Percentiles rank a stretch among this genome's conserved stretches.
These are phyloP conservation scores for Paedocypris sp. DNA, from an alignment of 2,113 vertebrate species.

Conservation along the genomic window DNA sequence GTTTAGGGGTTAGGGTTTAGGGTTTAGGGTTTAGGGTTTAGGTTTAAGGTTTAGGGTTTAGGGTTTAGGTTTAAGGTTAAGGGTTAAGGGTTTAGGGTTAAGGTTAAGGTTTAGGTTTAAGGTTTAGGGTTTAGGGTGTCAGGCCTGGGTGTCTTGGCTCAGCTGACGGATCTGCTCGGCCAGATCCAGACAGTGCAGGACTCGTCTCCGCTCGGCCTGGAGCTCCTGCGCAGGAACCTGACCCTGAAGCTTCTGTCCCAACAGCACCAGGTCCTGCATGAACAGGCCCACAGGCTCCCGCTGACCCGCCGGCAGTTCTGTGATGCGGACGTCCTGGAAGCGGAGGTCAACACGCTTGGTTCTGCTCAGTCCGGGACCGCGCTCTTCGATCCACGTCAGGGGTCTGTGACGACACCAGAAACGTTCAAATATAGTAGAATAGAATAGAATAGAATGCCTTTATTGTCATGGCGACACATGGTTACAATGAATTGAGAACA, in stretches of 20 bases:
- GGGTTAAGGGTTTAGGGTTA: no score
- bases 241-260: conserved; percentile 74
- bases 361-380: conserved; percentile 66
- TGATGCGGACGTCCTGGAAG: conserved; percentile 70
- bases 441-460: not conserved
- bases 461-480: no score
- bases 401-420: conserved; percentile 48
- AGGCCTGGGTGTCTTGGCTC: conserved; percentile 37
- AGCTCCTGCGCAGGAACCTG: conserved; percentile 62
- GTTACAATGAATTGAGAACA: no score
- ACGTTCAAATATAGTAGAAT: not conserved
- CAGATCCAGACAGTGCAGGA: conserved; percentile 75
- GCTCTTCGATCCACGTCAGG: conserved; percentile 85
- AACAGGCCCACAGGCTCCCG: conserved; percentile 70
- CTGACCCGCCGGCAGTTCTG: conserved; percentile 63
- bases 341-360: conserved; percentile 73
- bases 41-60: no score
- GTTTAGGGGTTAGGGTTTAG: no score
- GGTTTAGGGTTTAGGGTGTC: no score
- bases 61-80: no score
- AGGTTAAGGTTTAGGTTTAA: no score
- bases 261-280: conserved; percentile 81
- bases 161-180: conserved; percentile 67
- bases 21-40: no score
- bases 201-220: conserved; percentile 61